Evolutionary conservation across 2,888 invertebrate species (phyloP), one percentile per base, ranked within the genome.

Genomic region (Rhimphoctona megacephalus): DNA sequence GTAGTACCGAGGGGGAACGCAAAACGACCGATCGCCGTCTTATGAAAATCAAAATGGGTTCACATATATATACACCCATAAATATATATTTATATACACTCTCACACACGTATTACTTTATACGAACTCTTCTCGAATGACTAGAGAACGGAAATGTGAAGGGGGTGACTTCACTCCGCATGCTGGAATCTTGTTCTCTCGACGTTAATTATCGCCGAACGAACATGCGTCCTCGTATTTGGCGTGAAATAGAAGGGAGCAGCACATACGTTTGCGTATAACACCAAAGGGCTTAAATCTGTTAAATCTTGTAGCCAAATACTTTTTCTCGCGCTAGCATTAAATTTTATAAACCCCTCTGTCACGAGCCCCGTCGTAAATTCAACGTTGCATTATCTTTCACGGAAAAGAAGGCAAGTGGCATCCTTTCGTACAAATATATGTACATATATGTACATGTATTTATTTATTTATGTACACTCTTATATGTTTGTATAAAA

Each of bases 361-460:
- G 25, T 61, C 46, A n/a, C 22, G 25, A 61, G 72, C 54, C 14
- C 67, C 54, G 70, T 92, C 93, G 92, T 94, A 94, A 94, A 94
- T 94, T 90, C 88, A 90, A 87, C 83, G 87, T 87, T 90, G 92
- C 91, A 94, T 94, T 94, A 94, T 94, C 94, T 94, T 91, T 91
- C 91, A 90, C 93, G 92, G 92, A 92, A 94, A 93, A 93, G 92
- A 91, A 92, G 92, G 91, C 92, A 92, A 91, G 86, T 87, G 77
- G 90, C 91, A 89, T 76, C 57, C 76, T 76, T 54, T 57, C 67
- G 22, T 39, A 19, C 46, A 19, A 36, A 30, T 57, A 69, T 49
- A 43, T 14, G 30, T 33, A 33, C 89, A 87, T 90, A 78, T n/a
- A n/a, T n/a, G 46, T 39, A 70, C 39, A 66, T 46, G 30, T 30